phyloP scores from a whole-genome alignment of 1,140 invertebrate species.

The Bombus picipes region DNA sequence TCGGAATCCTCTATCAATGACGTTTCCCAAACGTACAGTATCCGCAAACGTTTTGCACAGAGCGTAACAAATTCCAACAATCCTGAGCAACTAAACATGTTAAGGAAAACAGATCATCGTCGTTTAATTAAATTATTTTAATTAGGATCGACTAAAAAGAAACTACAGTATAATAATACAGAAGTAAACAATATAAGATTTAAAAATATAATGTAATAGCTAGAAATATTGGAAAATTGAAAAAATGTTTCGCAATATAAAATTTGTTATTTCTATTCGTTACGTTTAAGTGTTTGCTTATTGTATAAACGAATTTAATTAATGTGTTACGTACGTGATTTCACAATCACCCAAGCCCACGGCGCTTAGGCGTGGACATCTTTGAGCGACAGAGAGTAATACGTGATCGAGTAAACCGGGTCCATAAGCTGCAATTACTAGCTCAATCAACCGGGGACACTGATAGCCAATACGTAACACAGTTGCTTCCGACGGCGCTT shows the following conservation, averaged over 20 bases:
- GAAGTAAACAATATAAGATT: not conserved
- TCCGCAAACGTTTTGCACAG: slow-evolving; percentile 71
- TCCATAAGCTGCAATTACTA: slow-evolving; percentile 76
- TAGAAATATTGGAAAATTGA: not conserved
- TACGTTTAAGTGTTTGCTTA: not conserved
- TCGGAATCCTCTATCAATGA: slow-evolving; percentile 77
- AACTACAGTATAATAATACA: not conserved
- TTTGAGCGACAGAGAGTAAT: slow-evolving; percentile 69
- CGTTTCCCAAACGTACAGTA: slow-evolving; percentile 78
- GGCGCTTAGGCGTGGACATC: slow-evolving; percentile 74
- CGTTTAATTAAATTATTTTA: not conserved
- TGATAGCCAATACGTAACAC: slow-evolving; percentile 67
- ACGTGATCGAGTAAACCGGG: slow-evolving; percentile 71
- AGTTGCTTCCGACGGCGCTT: slow-evolving; percentile 70
- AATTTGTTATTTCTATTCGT: not conserved
- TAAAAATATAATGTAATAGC: not conserved
- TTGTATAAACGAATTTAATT: not conserved
- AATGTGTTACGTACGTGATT: slow-evolving; percentile 71
- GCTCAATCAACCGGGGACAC: slow-evolving; percentile 75
- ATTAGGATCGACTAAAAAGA: not conserved
- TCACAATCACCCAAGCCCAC: slow-evolving; percentile 79
- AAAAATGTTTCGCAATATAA: not conserved
- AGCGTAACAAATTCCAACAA: slow-evolving; percentile 75
- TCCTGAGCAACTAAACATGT: slow-evolving; percentile 72
- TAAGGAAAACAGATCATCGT: slow-evolving; percentile 12